These are phyloP conservation scores for Panagrolaimus sp. DNA, from an alignment of 1,140 invertebrate genomes.

Conservation along the genomic window DNA sequence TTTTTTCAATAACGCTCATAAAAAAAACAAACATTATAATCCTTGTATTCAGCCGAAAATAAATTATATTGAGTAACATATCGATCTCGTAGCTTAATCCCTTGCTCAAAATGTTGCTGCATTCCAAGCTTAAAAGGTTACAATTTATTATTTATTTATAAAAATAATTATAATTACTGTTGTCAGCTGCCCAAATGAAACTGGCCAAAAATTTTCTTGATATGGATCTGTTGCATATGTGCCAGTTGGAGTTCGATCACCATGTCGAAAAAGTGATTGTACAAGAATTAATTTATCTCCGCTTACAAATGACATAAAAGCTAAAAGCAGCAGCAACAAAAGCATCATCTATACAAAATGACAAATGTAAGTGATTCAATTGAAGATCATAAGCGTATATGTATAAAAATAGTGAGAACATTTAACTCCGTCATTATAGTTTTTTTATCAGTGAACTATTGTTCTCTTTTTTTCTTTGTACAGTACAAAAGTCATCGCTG, in stretches of 20 bases:
- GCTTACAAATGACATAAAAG: neutral
- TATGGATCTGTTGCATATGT: conserved; percentile 17
- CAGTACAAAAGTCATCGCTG: too few relatives aligned
- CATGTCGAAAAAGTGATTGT: conserved; percentile 8
- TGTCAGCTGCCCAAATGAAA: conserved; percentile 12
- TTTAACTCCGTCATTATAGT: too few relatives aligned
- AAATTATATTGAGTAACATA: neutral
- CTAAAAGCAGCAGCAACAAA: too few relatives aligned
- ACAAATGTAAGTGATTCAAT: too few relatives aligned
- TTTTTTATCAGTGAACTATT: too few relatives aligned
- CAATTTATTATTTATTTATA: too few relatives aligned
- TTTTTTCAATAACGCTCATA: neutral
- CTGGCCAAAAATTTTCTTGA: conserved; percentile 13
- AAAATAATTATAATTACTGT: neutral
- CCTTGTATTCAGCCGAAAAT: neutral
- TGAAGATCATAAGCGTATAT: too few relatives aligned
- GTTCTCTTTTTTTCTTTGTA: too few relatives aligned
- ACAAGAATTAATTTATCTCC: neutral
- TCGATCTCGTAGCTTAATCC: neutral
- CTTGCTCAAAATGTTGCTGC: neutral
- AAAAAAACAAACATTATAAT: conserved; percentile 13
- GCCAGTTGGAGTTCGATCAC: conserved; percentile 13
- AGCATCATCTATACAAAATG: too few relatives aligned
- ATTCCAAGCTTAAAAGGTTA: neutral
- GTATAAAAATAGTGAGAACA: too few relatives aligned